A percentile compares a stretch with the other conserved stretches of the same genome.
Conservation (phyloP, 2,113 vertebrate genomes). For the Daboia siamensis region DNA sequence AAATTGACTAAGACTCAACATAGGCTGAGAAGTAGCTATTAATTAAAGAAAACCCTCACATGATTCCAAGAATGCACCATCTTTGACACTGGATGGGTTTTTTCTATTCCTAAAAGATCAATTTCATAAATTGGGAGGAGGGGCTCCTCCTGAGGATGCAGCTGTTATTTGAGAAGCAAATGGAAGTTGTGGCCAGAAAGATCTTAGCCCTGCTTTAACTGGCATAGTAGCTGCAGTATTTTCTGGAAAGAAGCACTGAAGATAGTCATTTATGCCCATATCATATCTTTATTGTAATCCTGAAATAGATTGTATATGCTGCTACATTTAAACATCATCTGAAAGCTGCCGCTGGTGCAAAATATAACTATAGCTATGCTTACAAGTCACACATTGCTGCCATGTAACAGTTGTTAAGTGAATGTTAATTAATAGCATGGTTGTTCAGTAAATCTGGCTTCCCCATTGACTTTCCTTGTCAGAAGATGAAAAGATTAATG, state of each 20-base stretch:
- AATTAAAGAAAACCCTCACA: neutral
- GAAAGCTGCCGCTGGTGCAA: neutral
- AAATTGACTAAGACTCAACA: neutral
- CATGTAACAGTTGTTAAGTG: neutral
- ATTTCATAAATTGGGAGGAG: neutral
- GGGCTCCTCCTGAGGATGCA: neutral
- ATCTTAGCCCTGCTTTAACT: neutral
- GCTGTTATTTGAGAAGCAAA: neutral
- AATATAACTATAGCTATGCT: neutral
- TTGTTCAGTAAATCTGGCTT: too few species aligned
- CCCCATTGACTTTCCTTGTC: too few species aligned
- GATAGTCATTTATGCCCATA: neutral
- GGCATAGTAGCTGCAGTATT: neutral
- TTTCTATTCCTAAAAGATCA: neutral
- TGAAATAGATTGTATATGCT: neutral
- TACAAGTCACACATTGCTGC: neutral
- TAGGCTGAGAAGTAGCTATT: neutral
- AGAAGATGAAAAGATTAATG: too few species aligned
- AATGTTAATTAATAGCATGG: too few species aligned
- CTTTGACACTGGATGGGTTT: neutral
- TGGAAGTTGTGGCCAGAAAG: neutral
- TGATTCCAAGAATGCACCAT: neutral
- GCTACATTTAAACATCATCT: neutral
- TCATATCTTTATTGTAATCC: neutral
- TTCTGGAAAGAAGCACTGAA: neutral